phyloP scores from a whole-genome alignment of 92 coral and sea anemone species.

The Palythoa grandis region DNA sequence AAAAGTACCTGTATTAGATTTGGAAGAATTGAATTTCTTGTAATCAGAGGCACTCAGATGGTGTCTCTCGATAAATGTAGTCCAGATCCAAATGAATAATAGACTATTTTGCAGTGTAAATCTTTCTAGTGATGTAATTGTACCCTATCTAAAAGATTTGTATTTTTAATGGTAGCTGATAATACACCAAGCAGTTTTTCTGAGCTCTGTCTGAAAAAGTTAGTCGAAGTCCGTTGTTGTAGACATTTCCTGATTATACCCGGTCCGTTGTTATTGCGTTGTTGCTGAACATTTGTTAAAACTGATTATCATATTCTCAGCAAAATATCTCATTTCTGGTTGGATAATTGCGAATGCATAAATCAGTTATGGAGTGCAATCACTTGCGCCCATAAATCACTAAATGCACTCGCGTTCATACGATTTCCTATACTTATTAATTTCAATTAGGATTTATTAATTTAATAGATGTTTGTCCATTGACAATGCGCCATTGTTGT shows the following conservation, averaged over 20 bases:
- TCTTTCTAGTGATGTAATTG: not conserved
- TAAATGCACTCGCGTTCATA: too few species aligned
- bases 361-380: too few species aligned
- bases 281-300: too few species aligned
- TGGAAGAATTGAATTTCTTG: not conserved
- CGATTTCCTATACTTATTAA: too few species aligned
- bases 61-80: too few species aligned
- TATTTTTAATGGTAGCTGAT: slow-evolving; percentile 20
- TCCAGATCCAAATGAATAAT: not conserved
- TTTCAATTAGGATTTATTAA: too few species aligned
- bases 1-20: not conserved
- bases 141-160: slow-evolving; percentile 3
- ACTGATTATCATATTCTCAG: too few species aligned
- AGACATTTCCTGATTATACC: not conserved
- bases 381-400: too few species aligned
- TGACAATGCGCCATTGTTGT: too few species aligned
- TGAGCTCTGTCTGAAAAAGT: not conserved
- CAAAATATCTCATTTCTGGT: too few species aligned
- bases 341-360: too few species aligned
- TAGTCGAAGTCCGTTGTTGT: not conserved
- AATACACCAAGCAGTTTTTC: slow-evolving; percentile 15
- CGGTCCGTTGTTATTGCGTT: not conserved
- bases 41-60: not conserved
- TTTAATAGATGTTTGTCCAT: too few species aligned
- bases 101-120: not conserved